phyloP scores from a whole-genome alignment of 1,140 invertebrate species.

The Drosophila ogumai region DNA sequence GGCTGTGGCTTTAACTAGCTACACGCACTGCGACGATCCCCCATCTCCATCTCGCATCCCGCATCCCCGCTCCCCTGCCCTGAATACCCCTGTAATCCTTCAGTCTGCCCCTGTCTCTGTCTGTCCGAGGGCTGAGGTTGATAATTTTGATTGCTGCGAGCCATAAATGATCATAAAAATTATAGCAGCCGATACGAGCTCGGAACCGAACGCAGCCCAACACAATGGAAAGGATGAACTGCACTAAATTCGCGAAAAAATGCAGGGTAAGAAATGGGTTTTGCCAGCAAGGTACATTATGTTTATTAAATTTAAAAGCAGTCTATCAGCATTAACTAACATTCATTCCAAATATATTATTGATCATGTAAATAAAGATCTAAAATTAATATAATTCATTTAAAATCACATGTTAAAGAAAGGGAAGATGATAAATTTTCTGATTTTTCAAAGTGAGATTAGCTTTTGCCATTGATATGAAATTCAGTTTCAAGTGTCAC shows the following conservation, averaged over 20 bases:
- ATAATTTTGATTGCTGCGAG: slow-evolving; percentile 82
- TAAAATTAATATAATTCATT: not conserved
- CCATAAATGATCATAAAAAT: slow-evolving; percentile 84
- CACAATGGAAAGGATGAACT: slow-evolving; percentile 16
- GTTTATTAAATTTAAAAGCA: slow-evolving; percentile 67
- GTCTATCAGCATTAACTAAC: slow-evolving; percentile 43
- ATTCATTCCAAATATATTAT: not conserved
- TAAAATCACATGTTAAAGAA: not conserved
- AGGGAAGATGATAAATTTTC: not conserved
- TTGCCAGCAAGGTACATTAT: slow-evolving; percentile 29
- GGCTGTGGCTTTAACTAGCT: slow-evolving; percentile 74
- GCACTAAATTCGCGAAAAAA: slow-evolving; percentile 28
- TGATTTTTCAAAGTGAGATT: no score
- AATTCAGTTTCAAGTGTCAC: no score
- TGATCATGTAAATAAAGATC: not conserved
- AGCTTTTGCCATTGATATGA: no score
- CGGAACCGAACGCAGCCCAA: slow-evolving; percentile 26
- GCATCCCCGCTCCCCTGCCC: not conserved
- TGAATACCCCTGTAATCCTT: slow-evolving; percentile 46
- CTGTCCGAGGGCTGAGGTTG: slow-evolving; percentile 49
- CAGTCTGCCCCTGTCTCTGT: slow-evolving; percentile 23
- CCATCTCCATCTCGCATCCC: not conserved
- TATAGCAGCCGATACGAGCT: slow-evolving; percentile 74
- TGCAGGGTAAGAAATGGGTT: slow-evolving; percentile 21
- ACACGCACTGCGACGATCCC: slow-evolving; percentile 59